A percentile compares a stretch with the other conserved stretches of the same genome.
phyloP scores from a whole-genome alignment of 2,113 vertebrate genomes.

The Nerophis lumbriciformis region DNA sequence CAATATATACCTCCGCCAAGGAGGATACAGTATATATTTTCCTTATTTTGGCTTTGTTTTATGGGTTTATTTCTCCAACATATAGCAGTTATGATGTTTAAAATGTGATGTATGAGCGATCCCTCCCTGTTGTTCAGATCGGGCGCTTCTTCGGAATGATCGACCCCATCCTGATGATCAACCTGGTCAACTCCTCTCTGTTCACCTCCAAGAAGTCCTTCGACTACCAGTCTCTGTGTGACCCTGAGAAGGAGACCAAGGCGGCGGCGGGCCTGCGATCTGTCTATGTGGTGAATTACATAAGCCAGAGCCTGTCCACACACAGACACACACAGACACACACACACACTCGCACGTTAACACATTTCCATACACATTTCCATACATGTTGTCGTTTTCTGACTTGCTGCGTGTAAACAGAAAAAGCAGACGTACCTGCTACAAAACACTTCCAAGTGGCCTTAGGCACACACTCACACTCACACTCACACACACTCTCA shows the following conservation, averaged over 20 bases:
- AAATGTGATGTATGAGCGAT: neutral
- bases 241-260: conserved; percentile 78
- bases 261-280: conserved; percentile 86
- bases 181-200: conserved; percentile 83
- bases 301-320: conserved; percentile 36
- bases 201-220: conserved; percentile 90
- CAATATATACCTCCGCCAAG: no score
- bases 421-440: conserved; percentile 18
- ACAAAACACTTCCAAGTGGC: no score
- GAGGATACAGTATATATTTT: no score
- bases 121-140: conserved; percentile 46
- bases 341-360: conserved; percentile 10
- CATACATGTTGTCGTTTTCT: neutral
- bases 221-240: conserved; percentile 91
- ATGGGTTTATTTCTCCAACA: no score
- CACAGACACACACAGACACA: conserved; percentile 25
- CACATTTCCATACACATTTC: neutral
- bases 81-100: neutral
- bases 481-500: conserved; percentile 7
- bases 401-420: neutral
- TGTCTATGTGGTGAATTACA: conserved; percentile 84
- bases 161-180: conserved; percentile 85
- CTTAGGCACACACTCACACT: neutral
- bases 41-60: no score
- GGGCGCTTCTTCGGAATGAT: conserved; percentile 87